Percentiles rank a stretch among this genome's conserved stretches.
These are phyloP conservation scores for Columba livia DNA, from an alignment of 2,113 vertebrate genomes.

Conservation along the genomic window DNA sequence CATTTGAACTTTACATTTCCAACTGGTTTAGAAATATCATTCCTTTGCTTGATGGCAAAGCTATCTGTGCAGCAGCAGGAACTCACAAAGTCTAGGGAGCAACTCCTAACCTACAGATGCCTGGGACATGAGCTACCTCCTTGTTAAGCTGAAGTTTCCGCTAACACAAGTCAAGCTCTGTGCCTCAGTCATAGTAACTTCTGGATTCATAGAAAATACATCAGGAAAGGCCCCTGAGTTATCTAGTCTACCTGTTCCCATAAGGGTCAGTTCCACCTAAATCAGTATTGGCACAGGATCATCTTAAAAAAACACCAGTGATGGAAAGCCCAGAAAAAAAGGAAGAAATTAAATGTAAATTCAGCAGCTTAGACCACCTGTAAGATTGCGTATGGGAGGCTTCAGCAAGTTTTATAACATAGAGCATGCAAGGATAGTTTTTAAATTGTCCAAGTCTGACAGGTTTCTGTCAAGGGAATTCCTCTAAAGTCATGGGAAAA, in stretches of 20 bases:
- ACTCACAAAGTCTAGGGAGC: background rate
- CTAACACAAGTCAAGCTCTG: background rate
- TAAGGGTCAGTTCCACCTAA: background rate
- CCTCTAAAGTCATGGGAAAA: background rate
- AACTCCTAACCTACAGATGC: background rate
- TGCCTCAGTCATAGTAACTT: background rate
- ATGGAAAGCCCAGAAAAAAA: background rate
- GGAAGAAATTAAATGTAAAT: background rate
- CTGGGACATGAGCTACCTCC: background rate
- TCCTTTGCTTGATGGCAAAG: background rate
- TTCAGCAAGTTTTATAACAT: background rate
- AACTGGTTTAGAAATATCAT: background rate
- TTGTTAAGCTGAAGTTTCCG: background rate
- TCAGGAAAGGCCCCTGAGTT: background rate
- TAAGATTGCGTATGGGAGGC: background rate
- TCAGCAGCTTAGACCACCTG: background rate
- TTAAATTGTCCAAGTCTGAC: background rate
- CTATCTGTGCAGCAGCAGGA: background rate
- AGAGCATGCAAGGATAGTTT: background rate
- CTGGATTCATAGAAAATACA: background rate
- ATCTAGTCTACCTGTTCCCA: background rate
- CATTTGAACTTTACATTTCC: background rate
- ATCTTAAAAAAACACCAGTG: background rate
- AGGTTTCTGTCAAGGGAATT: background rate
- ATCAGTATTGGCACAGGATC: background rate